Evolutionary conservation across 2,113 vertebrate genomes (phyloP).

Genomic region (Carassius auratus): DNA sequence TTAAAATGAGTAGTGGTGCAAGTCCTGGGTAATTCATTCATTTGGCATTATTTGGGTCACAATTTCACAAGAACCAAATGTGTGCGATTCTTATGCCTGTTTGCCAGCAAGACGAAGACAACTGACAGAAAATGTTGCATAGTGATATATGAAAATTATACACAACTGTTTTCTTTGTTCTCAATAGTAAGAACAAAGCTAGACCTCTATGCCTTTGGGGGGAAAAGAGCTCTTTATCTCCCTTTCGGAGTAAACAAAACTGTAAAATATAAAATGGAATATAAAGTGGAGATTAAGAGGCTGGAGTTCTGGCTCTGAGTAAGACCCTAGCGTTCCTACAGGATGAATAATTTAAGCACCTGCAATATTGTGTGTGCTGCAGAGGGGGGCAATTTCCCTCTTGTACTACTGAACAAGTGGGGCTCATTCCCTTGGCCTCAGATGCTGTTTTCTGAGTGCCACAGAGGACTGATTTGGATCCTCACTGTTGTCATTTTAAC

Average conservation of each 20-base stretch:
- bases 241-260: slow-evolving; percentile 25
- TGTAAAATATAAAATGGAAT: slow-evolving; percentile 40
- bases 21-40: neutral
- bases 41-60: neutral
- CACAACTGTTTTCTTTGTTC: slow-evolving; percentile 32
- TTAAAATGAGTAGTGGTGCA: neutral
- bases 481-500: slow-evolving; percentile 17
- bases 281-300: slow-evolving; percentile 46
- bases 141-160: slow-evolving; percentile 28
- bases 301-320: slow-evolving; percentile 21
- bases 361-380: slow-evolving; percentile 37
- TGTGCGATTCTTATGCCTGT: neutral
- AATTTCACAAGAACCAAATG: neutral
- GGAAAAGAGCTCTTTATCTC: slow-evolving; percentile 23
- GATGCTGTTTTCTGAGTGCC: neutral
- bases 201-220: neutral
- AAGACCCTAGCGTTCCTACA: slow-evolving; percentile 23
- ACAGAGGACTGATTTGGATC: slow-evolving; percentile 5
- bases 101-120: neutral
- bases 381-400: slow-evolving; percentile 39
- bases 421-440: slow-evolving; percentile 7
- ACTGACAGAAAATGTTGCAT: slow-evolving; percentile 16
- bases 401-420: slow-evolving; percentile 30
- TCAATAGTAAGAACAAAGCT: neutral
- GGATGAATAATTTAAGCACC: slow-evolving; percentile 51